A percentile compares a stretch with the other conserved stretches of the same genome.
Evolutionary conservation across 2,797 vertebrate genomes (phyloP).

Genomic region (Cirrhinus mrigala): DNA sequence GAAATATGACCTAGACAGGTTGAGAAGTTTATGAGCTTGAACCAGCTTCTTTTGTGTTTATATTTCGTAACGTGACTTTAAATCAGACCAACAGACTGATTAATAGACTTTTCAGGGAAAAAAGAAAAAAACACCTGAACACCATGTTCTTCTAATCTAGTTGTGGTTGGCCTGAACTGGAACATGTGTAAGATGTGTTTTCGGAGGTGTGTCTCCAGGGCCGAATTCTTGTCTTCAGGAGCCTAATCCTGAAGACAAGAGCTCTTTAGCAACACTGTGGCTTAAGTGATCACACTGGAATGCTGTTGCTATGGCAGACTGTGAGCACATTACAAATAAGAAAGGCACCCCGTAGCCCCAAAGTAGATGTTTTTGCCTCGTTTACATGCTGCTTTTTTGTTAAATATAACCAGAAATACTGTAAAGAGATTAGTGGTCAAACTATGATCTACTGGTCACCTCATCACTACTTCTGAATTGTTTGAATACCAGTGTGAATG

Average conservation of each 20-base stretch:
- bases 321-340: constrained; percentile 56
- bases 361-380: constrained; percentile 29
- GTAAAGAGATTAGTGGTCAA: constrained; percentile 18
- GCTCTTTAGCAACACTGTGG: constrained; percentile 68
- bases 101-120: background rate
- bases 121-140: background rate
- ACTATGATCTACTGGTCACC: constrained; percentile 36
- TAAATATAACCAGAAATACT: constrained; percentile 34
- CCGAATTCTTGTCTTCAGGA: too few relatives aligned
- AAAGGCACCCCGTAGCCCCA: constrained; percentile 39
- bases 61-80: background rate
- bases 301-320: constrained; percentile 68
- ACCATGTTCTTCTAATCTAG: background rate
- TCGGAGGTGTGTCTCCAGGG: constrained; percentile 26
- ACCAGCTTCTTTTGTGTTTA: background rate
- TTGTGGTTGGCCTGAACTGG: constrained; percentile 6
- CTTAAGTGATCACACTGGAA: constrained; percentile 73
- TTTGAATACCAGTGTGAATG: constrained; percentile 61
- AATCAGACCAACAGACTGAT: background rate
- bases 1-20: background rate
- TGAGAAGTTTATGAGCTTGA: background rate
- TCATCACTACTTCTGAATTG: constrained; percentile 57
- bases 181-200: background rate
- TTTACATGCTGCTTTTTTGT: background rate
- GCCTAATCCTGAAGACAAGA: constrained; percentile 67